These are phyloP conservation scores for Rotaria macrura DNA, from an alignment of 2,888 invertebrate species.

Conservation along the genomic window DNA sequence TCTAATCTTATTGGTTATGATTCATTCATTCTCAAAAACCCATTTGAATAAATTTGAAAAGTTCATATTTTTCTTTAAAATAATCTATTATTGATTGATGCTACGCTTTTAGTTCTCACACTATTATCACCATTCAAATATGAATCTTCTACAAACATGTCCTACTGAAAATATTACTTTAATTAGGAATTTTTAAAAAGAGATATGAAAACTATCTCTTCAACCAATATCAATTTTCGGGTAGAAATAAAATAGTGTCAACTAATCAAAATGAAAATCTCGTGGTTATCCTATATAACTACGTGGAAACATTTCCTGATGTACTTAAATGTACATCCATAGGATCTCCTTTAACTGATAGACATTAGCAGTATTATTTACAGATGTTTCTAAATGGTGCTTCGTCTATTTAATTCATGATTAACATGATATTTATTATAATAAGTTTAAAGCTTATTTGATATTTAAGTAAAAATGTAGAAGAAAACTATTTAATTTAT, in stretches of 20 bases:
- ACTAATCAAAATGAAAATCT: too few relatives aligned
- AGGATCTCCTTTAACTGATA: conserved; percentile 57
- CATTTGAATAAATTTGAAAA: too few relatives aligned
- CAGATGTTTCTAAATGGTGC: conserved; percentile 47
- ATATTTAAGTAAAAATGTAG: conserved; percentile 63
- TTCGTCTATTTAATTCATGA: conserved; percentile 47
- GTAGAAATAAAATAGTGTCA: too few relatives aligned
- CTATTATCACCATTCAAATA: neutral
- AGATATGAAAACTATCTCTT: too few relatives aligned
- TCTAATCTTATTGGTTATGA: too few relatives aligned
- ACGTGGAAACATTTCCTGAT: conserved; percentile 41
- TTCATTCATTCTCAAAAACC: too few relatives aligned
- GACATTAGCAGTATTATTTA: conserved; percentile 80
- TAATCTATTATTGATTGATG: too few relatives aligned
- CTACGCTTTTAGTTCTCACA: neutral
- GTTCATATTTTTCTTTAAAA: too few relatives aligned
- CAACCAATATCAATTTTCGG: too few relatives aligned
- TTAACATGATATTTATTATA: conserved; percentile 75
- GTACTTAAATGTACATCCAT: conserved; percentile 51
- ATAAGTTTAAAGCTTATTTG: conserved; percentile 83
- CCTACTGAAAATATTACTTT: neutral
- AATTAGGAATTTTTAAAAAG: neutral
- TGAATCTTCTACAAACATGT: neutral
- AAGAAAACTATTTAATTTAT: neutral
- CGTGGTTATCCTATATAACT: conserved; percentile 44